A percentile compares a stretch with the other conserved stretches of the same genome.
phyloP scores from a whole-genome alignment of 2,113 vertebrate species.

The Nothoprocta pentlandii region DNA sequence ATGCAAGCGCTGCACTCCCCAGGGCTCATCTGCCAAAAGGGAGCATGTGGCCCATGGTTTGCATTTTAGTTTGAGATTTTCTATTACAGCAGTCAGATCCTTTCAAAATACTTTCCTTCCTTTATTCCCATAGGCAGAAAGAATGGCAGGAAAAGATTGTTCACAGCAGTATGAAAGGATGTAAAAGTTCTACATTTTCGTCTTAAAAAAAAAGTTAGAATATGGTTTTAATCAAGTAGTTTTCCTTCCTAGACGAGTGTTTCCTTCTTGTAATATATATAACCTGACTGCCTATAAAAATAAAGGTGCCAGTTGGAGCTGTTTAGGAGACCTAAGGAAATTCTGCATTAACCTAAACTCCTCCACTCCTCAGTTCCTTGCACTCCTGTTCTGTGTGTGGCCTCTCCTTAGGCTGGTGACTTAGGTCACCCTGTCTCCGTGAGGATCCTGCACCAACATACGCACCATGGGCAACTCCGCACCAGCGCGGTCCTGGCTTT shows the following conservation, averaged over 20 bases:
- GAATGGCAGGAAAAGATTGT: conserved; percentile 70
- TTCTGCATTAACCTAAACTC: conserved; percentile 71
- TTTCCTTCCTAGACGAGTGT: conserved; percentile 72
- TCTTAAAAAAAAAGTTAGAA: conserved; percentile 42
- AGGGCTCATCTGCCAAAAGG: conserved; percentile 69
- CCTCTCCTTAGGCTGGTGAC: conserved; percentile 9
- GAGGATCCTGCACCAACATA: not conserved
- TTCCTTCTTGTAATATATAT: conserved; percentile 74
- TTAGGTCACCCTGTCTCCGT: not conserved
- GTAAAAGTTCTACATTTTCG: conserved; percentile 66
- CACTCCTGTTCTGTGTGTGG: conserved; percentile 64
- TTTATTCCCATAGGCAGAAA: conserved; percentile 72
- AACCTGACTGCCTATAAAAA: conserved; percentile 74
- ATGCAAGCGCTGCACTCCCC: conserved; percentile 59
- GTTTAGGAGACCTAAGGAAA: conserved; percentile 71
- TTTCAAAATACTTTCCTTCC: conserved; percentile 69
- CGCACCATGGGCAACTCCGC: not conserved
- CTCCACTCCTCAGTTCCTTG: conserved; percentile 20
- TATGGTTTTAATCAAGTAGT: conserved; percentile 74
- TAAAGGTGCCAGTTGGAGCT: conserved; percentile 69
- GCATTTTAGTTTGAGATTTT: conserved; percentile 66
- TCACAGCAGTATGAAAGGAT: conserved; percentile 59
- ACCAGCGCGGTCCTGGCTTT: not conserved
- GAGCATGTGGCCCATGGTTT: conserved; percentile 70
- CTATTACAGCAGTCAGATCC: conserved; percentile 61